Evolutionary conservation across 2,113 vertebrate genomes (phyloP), one percentile per base, ranked within the genome.

Genomic region (Bagarius yarrelli): DNA sequence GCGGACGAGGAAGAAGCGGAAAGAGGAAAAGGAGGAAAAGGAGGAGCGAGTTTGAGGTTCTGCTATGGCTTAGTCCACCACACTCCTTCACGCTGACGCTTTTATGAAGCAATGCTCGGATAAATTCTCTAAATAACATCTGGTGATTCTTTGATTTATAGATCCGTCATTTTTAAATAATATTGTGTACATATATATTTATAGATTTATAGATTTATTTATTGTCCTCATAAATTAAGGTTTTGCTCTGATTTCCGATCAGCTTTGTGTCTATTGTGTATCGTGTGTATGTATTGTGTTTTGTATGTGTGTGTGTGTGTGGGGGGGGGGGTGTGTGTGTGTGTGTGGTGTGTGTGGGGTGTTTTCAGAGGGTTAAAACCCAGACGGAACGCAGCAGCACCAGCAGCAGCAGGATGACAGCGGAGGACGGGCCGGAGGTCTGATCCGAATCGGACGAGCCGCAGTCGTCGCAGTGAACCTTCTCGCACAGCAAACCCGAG

Each of bases 401-500:
- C 80, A 87, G 81, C 67, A 87, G 76, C 79, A 88, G 82, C 63
- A 87, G 75, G 74, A 84, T 21, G 63, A 85, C 53, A 60, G 53
- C 50, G 30, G 73, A 53, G 27, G 90, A 72, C 0, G 75, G 60
- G 56, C 52, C 3, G 9, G 87, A 50, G 25, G 47, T 79, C 84
- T 82, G 91, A 83, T 89, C 92, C 0, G 96, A 94, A 75, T 87
- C 86, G 0, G 90, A 81, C 69, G 90, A 79, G 79, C 89, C 23
- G 87, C 96, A 98, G 84, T 95, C 92, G 78, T 95, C 93, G 4
- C 97, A 98, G 25, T 87, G 93, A 27, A 85, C 40, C 90, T 97
- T 97, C 93, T 99, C 96, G 0, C 98, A 99, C 67, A 96, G 91
- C 87, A 98, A 91, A 85, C 98, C 98, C 0, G 92, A 94, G 92